Base-by-base conservation (phyloP, 1,140 invertebrate genomes). In the Nephila pilipes region DNA sequence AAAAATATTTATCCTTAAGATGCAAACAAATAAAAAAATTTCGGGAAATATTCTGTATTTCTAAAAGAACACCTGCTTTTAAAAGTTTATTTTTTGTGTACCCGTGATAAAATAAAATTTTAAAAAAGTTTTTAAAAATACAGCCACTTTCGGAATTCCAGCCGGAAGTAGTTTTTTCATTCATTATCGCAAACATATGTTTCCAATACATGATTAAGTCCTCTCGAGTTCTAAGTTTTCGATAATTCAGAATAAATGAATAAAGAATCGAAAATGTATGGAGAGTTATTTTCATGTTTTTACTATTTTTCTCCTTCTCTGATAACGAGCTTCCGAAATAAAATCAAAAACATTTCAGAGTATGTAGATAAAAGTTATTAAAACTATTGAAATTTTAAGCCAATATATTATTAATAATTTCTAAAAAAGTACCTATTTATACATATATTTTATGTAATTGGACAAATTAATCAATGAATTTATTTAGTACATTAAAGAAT, bases 221-320 rank as follows among this genome's bases (percentile, higher is more conserved):
- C 69, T 32, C 6, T 36, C 18, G 1, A 75, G 10, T 2, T 75
- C 14, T 32, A 75, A 75, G 69, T 75, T 75, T 36, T 36, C 69
- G 69, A 75, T 75, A 75, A 75, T 32, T 75, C 29, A 36, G 18
- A 75, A 36, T 29, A 16, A 18, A 32, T 75, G 25, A 29, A 20
- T 75, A 75, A 75, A 75, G 18, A 36, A 75, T 75, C 69, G 69
- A 75, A 75, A 75, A 36, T 29, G 3, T 32, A 75, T 75, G 32
- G 1, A 75, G 18, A n/a, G 29, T 75, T 6, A 36, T 14, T 46
- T 32, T 75, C 29, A 36, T 32, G 32, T 36, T 29, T 18, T 25
- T 20, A 32, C 16, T 18, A 22, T 29, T 75, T 75, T 75, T 29
- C 63, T 3, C 63, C 5, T 46, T 4, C 6, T 10, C 46, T 46